Percentiles rank a stretch among this genome's conserved stretches.
phyloP scores from a whole-genome alignment of 2,797 vertebrate species.

The Pelochelys cantorii region DNA sequence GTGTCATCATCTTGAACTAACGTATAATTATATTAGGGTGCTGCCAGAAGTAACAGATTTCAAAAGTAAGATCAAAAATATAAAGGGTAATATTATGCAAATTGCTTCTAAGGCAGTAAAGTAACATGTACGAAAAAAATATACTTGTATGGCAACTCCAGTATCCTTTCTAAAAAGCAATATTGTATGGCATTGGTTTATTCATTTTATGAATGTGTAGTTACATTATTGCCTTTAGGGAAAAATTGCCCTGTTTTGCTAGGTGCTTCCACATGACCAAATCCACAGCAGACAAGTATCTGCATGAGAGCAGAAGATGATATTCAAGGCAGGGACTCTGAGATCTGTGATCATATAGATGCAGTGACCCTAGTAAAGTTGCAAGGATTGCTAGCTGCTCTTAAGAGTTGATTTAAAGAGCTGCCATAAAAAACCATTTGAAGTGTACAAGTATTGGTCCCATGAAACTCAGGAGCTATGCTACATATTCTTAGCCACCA shows the following conservation, averaged over 20 bases:
- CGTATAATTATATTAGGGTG: background rate
- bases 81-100: background rate
- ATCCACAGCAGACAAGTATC: background rate
- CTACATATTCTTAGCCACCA: background rate
- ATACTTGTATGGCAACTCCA: background rate
- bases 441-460: no score
- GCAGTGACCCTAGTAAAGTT: background rate
- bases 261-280: accelerated
- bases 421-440: background rate
- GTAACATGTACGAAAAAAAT: accelerated
- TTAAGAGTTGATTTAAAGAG: background rate
- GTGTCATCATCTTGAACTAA: background rate
- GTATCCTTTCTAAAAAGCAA: background rate
- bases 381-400: no score
- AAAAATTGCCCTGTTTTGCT: accelerated
- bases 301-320: background rate
- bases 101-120: background rate
- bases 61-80: background rate
- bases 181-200: background rate
- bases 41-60: background rate
- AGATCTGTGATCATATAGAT: background rate
- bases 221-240: background rate
- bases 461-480: background rate
- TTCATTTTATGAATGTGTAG: background rate
- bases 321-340: background rate